Conservation (phyloP, 1,140 invertebrate species). For the Batillaria attramentaria region DNA sequence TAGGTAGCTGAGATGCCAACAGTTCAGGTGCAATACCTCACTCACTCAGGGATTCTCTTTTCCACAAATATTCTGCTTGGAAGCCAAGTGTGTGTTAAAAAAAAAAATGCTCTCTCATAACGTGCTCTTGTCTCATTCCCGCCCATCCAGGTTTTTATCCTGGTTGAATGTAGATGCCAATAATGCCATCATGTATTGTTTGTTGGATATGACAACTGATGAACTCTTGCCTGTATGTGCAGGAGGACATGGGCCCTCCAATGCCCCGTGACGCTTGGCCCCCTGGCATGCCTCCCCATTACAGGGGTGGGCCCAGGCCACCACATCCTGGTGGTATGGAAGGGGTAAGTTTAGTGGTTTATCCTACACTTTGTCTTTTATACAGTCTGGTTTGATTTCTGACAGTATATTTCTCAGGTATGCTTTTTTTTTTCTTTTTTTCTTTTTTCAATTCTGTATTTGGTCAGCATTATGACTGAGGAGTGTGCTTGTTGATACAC, state of each 20-base stretch:
- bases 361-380: neutral
- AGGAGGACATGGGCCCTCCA: slow-evolving; percentile 51
- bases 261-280: slow-evolving; percentile 63
- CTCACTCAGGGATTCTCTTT: too few species aligned
- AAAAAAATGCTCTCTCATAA: too few species aligned
- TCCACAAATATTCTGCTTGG: too few species aligned
- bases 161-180: too few species aligned
- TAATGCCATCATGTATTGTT: slow-evolving; percentile 12
- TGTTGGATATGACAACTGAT: neutral
- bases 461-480: neutral
- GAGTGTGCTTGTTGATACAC: neutral
- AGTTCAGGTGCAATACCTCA: too few species aligned
- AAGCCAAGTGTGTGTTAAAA: too few species aligned
- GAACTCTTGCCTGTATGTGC: slow-evolving; percentile 13
- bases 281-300: slow-evolving; percentile 60
- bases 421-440: neutral
- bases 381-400: neutral
- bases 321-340: slow-evolving; percentile 62
- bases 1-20: too few species aligned
- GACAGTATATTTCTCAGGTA: neutral
- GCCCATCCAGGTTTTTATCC: too few species aligned
- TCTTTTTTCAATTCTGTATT: neutral
- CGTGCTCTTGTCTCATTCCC: too few species aligned
- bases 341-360: slow-evolving; percentile 49
- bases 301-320: slow-evolving; percentile 57